Percentiles rank a stretch among this genome's conserved stretches.
Evolutionary conservation across 2,888 invertebrate genomes (phyloP).

Genomic region (Acleris cristana): DNA sequence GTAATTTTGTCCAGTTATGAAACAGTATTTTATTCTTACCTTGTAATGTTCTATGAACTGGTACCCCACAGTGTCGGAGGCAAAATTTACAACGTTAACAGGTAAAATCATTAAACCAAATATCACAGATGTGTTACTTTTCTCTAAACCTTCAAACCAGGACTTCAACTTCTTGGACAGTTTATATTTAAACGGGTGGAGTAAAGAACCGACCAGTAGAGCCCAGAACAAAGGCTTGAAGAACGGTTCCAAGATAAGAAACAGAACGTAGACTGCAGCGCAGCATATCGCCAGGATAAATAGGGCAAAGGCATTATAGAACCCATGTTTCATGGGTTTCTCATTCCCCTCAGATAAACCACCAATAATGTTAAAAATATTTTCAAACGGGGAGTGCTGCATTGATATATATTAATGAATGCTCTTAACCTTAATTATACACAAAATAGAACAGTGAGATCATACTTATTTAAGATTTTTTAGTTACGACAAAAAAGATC

Average conservation of each 20-base stretch:
- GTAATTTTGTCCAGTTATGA: neutral
- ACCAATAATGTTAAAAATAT: constrained; percentile 87
- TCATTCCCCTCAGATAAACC: constrained; percentile 90
- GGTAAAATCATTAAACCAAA: constrained; percentile 86
- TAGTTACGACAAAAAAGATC: constrained; percentile 23
- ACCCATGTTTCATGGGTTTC: constrained; percentile 95
- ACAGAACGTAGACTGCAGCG: constrained; percentile 90
- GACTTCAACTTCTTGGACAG: constrained; percentile 89
- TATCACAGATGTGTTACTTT: constrained; percentile 86
- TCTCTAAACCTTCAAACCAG: constrained; percentile 90
- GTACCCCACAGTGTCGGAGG: constrained; percentile 89
- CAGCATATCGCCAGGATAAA: constrained; percentile 88
- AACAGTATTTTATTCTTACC: constrained; percentile 51
- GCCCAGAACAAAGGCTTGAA: constrained; percentile 98
- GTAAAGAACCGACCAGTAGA: constrained; percentile 96
- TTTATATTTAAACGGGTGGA: constrained; percentile 96
- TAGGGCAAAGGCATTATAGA: constrained; percentile 94
- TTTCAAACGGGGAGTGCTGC: constrained; percentile 86
- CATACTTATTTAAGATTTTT: constrained; percentile 54
- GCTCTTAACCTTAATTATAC: constrained; percentile 32
- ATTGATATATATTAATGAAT: constrained; percentile 49
- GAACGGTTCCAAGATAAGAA: constrained; percentile 94
- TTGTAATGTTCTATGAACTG: constrained; percentile 87
- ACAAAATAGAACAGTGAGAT: constrained; percentile 53
- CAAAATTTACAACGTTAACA: constrained; percentile 88